Percentiles rank a stretch among this genome's conserved stretches.
Evolutionary conservation across 2,888 invertebrate species (phyloP).

Genomic region (Pharmacophagus antenor): DNA sequence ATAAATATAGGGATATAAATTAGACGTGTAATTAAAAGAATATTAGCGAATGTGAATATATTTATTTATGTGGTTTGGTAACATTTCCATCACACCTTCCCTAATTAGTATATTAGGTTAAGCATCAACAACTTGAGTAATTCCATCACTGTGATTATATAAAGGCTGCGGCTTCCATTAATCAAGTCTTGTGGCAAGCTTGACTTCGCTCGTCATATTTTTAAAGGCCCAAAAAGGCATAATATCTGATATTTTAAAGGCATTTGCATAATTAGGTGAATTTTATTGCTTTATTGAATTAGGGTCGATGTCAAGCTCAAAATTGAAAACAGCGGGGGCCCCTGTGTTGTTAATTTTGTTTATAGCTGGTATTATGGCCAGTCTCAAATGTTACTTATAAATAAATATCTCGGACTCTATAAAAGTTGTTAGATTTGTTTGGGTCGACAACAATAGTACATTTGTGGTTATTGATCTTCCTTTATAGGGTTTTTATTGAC

Average conservation of each 20-base stretch:
- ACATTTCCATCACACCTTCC: neutral
- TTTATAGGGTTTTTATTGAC: constrained; percentile 56
- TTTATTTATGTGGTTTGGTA: neutral
- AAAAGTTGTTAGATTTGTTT: constrained; percentile 68
- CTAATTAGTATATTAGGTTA: neutral
- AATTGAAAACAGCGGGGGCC: constrained; percentile 78
- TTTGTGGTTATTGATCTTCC: constrained; percentile 71
- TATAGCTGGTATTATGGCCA: constrained; percentile 78
- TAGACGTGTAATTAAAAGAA: neutral
- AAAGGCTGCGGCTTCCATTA: constrained; percentile 53
- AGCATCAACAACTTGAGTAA: neutral
- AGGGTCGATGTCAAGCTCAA: constrained; percentile 78
- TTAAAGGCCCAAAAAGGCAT: constrained; percentile 64
- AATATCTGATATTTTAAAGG: constrained; percentile 70
- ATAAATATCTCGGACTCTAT: constrained; percentile 66
- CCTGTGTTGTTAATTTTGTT: constrained; percentile 81
- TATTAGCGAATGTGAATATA: neutral
- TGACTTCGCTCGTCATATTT: constrained; percentile 70
- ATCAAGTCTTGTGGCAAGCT: constrained; percentile 62
- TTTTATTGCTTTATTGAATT: constrained; percentile 82
- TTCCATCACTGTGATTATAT: constrained; percentile 52
- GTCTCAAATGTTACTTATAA: constrained; percentile 74
- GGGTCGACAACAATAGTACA: constrained; percentile 69
- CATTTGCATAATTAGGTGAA: constrained; percentile 82
- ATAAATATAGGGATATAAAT: neutral